These are phyloP conservation scores for Lydus trimaculatus DNA, from an alignment of 2,888 invertebrate species.

Conservation along the genomic window DNA sequence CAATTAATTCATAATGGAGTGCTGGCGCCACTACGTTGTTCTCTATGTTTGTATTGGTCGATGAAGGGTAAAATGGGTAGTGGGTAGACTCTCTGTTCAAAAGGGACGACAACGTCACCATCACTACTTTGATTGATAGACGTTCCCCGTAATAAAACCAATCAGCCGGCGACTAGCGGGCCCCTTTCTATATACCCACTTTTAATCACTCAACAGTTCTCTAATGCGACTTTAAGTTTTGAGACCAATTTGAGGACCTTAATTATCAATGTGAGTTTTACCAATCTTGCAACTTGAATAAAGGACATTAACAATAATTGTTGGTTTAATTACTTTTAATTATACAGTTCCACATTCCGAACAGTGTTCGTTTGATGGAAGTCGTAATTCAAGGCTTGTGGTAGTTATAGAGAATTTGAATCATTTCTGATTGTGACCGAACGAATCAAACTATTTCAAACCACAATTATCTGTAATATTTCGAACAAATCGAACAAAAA, in stretches of 20 bases:
- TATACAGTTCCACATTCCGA: slow-evolving; percentile 18
- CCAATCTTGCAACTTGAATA: slow-evolving; percentile 9
- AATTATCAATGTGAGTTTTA: slow-evolving; percentile 38
- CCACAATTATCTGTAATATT: slow-evolving; percentile 20
- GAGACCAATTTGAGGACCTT: slow-evolving; percentile 22
- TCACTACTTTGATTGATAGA: slow-evolving; percentile 49
- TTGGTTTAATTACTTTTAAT: slow-evolving; percentile 35
- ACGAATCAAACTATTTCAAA: slow-evolving; percentile 1
- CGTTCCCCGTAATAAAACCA: slow-evolving; percentile 49
- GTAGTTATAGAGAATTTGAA: slow-evolving; percentile 16
- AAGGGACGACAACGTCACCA: slow-evolving; percentile 28
- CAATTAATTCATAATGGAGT: slow-evolving; percentile 50
- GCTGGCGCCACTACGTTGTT: slow-evolving; percentile 36
- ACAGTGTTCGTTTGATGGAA: slow-evolving; percentile 4
- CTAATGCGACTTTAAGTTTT: slow-evolving; percentile 35
- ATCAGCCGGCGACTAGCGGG: slow-evolving; percentile 37
- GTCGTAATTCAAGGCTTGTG: slow-evolving; percentile 10
- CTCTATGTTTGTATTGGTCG: slow-evolving; percentile 42
- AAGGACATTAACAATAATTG: slow-evolving; percentile 27
- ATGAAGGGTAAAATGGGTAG: neutral
- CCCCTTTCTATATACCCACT: slow-evolving; percentile 38
- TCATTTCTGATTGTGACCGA: slow-evolving; percentile 10
- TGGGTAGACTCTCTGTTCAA: neutral
- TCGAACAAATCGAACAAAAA: slow-evolving; percentile 1
- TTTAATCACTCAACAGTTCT: slow-evolving; percentile 45